Base-by-base conservation (phyloP, 2,797 vertebrate species). In the Scleropages formosus region DNA sequence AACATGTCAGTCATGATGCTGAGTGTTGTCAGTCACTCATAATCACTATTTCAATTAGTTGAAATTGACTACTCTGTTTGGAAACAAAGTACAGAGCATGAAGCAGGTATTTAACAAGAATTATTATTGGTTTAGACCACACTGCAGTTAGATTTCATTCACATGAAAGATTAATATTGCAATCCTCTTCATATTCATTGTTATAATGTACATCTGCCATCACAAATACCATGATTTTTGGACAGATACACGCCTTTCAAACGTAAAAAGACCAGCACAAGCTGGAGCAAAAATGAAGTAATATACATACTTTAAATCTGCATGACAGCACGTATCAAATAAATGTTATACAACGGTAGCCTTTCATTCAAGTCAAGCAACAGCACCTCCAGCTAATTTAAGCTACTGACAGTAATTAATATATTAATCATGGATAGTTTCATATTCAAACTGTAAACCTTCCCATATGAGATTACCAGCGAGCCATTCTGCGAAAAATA, bases 351-450 rank as follows among this genome's bases (percentile, higher is more conserved):
- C n/a, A n/a, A n/a, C n/a, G n/a, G n/a, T n/a, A n/a, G n/a, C n/a
- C n/a, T n/a, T n/a, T n/a, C n/a, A n/a, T n/a, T n/a, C 65, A n/a
- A 51, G 58, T 58, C 12, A 58, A 65, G 60, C 10, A 39, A 39
- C 11, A 61, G 69, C 78, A 77, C 72, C 26, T 77, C 71, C 77
- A 39, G 78, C 70, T 84, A 86, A 84, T 79, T 85, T 82, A 27
- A 80, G 79, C 80, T 56, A 77, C 82, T 81, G 74, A 76, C 77
- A 82, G 78, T 84, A 82, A 88, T 90, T 85, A 86, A 80, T 85
- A 86, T 85, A 80, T 84, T 90, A 86, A 88, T 85, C 77, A 85
- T 72, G 24, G 72, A 78, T 77, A 73, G 80, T 79, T 78, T 78
- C 81, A 78, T 77, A 76, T 80, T 77, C 39, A 39, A 39, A 39